phyloP scores from a whole-genome alignment of 2,888 invertebrate species.

The Cryptops parisi region DNA sequence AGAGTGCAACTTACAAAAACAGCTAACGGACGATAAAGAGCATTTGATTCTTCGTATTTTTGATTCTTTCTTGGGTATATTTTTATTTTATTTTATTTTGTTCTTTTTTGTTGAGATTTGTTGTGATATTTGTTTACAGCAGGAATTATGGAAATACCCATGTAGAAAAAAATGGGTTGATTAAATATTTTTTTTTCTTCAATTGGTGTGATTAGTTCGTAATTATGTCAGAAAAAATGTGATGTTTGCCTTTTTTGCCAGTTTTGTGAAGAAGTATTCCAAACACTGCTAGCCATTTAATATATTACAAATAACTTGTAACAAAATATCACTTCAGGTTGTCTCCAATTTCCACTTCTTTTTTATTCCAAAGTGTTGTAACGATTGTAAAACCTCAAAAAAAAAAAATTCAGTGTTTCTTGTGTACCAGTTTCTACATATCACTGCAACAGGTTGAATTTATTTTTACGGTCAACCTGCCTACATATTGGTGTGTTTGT shows the following conservation, averaged over 20 bases:
- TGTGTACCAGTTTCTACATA: constrained; percentile 14
- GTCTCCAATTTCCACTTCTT: constrained; percentile 2
- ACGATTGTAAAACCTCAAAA: constrained; percentile 11
- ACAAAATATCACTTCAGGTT: constrained; percentile 4
- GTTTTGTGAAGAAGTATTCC: constrained; percentile 9
- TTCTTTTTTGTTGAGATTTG: too few relatives aligned
- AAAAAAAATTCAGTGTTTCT: constrained; percentile 6
- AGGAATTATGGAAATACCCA: neutral
- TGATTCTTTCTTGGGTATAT: neutral
- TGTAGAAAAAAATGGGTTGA: too few relatives aligned
- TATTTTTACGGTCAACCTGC: constrained; percentile 11
- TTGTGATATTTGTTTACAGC: neutral
- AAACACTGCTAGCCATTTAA: neutral
- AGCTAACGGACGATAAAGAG: too few relatives aligned
- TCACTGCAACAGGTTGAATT: constrained; percentile 11
- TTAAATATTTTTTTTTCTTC: too few relatives aligned
- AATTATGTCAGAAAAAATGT: constrained; percentile 1
- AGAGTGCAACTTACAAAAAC: neutral
- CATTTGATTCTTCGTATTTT: too few relatives aligned
- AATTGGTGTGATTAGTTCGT: too few relatives aligned
- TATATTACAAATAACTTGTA: neutral
- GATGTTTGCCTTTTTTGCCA: constrained; percentile 5
- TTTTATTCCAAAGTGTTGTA: constrained; percentile 15
- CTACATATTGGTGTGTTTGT: constrained; percentile 9
- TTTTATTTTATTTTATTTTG: too few relatives aligned